Percentiles rank a stretch among this genome's conserved stretches.
phyloP scores from a whole-genome alignment of 2,888 invertebrate species.

The Stratiomys singularior region DNA sequence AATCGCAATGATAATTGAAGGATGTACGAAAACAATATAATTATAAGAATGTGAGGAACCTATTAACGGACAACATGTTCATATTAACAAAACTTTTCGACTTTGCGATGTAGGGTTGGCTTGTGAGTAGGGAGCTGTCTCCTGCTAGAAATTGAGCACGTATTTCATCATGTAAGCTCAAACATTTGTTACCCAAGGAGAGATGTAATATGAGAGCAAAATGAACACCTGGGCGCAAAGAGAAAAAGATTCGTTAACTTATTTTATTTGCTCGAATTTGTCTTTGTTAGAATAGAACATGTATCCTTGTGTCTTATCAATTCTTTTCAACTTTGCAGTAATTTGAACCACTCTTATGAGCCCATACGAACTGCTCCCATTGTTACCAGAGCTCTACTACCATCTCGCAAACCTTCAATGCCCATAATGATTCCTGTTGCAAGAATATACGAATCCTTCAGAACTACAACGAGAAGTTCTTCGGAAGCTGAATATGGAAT shows the following conservation, averaged over 20 bases:
- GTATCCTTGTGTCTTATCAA: not conserved
- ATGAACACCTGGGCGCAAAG: conserved; percentile 5
- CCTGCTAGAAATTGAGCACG: conserved; percentile 2
- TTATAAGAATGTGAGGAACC: no score
- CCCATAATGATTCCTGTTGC: conserved; percentile 47
- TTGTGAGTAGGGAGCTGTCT: no score
- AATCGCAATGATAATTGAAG: no score
- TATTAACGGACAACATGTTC: no score
- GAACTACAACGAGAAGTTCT: conserved; percentile 22
- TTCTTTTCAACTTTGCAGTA: conserved; percentile 22
- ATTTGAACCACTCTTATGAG: conserved; percentile 14
- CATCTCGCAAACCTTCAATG: conserved; percentile 41
- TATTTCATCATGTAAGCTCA: conserved; percentile 15
- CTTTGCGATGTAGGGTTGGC: no score
- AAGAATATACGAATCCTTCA: conserved; percentile 50
- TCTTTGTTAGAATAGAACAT: not conserved
- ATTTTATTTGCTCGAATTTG: no score
- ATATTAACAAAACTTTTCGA: no score
- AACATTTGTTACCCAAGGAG: not conserved
- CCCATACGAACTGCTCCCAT: not conserved
- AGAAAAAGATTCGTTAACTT: no score
- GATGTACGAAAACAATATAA: no score
- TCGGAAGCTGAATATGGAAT: not conserved
- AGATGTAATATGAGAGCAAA: conserved; percentile 29
- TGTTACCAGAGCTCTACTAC: not conserved